These are phyloP conservation scores for Actinia equina DNA, from an alignment of 64 coral and sea anemone species.

Conservation along the genomic window DNA sequence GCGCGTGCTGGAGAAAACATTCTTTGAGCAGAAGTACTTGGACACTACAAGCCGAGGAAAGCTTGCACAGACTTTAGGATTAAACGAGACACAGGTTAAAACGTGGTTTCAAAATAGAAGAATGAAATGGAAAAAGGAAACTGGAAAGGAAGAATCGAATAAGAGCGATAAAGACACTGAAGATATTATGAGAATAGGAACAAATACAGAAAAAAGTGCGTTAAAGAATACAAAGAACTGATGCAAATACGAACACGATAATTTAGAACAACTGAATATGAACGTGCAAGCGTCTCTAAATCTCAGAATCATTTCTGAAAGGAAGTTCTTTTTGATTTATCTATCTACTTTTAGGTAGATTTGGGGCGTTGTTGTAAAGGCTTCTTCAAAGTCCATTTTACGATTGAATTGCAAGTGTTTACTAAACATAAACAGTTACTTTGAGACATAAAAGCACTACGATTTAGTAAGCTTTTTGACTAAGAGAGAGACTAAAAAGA, in stretches of 20 bases:
- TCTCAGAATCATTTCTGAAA: not conserved
- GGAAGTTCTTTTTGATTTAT: not conserved
- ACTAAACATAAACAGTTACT: not conserved
- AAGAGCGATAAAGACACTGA: conserved; percentile 9
- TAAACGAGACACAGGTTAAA: conserved; percentile 67
- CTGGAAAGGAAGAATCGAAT: not conserved
- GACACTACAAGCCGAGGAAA: conserved; percentile 58
- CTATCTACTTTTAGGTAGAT: not conserved
- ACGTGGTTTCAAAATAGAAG: conserved; percentile 67
- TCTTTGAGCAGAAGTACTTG: conserved; percentile 61
- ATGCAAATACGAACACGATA: not conserved
- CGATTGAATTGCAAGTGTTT: not conserved
- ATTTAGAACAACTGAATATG: not conserved
- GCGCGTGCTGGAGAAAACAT: conserved; percentile 60
- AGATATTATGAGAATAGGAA: not conserved
- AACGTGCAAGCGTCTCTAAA: not conserved
- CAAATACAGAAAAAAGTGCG: not conserved
- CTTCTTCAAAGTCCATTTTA: not conserved
- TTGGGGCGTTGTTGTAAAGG: not conserved
- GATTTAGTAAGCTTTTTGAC: too few relatives aligned
- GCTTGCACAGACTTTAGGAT: conserved; percentile 60
- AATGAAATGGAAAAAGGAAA: conserved; percentile 73
- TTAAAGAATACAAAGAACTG: not conserved
- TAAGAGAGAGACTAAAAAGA: not conserved
- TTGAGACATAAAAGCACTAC: not conserved